Base-by-base conservation (phyloP, 2,888 invertebrate species). In the Lasioglossum calceatum region DNA sequence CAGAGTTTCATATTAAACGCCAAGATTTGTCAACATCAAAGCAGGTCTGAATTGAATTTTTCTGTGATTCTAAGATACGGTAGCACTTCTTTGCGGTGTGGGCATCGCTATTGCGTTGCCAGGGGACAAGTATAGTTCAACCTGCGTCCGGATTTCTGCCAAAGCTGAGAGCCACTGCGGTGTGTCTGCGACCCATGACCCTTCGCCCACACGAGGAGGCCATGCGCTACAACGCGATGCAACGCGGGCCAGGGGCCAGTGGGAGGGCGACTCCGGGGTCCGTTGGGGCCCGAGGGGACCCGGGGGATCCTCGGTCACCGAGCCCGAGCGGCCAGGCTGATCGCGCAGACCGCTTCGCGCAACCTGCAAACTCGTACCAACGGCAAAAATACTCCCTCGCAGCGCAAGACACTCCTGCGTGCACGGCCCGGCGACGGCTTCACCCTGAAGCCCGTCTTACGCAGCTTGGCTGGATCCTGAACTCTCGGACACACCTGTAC, bases 101-200 rank as follows among this genome's bases (percentile, higher is more conserved):
- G 76, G 1, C 14, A 23, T 36, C 42, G 27, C 39, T 75, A 4
- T 61, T 27, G 39, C 27, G 19, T 39, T 44, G 19, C 10, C 39
- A 27, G 50, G 14, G 67, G n/a, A 23, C 32, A 50, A 16, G 73
- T 23, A 27, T 4, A 19, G 70, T 71, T 77, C 76, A 81, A 86
- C 81, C 85, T 81, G 78, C 32, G 81, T 64, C 27, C 64, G 44
- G 74, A 58, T 12, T 39, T 84, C 71, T 61, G 72, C 61, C 44
- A 74, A 78, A 83, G 85, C 91, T 94, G 94, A 93, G 94, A 94
- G 90, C 92, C 94, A 85, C 93, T 93, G 93, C 78, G 88, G 91
- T 92, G 94, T 93, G 94, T 94, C 94, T 94, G 94, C 93, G 94
- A 95, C 94, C 94, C 93, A 90, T 94, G 94, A 94, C 94, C 94